phyloP scores from a whole-genome alignment of 2,888 invertebrate genomes.

The Pomacea canaliculata region DNA sequence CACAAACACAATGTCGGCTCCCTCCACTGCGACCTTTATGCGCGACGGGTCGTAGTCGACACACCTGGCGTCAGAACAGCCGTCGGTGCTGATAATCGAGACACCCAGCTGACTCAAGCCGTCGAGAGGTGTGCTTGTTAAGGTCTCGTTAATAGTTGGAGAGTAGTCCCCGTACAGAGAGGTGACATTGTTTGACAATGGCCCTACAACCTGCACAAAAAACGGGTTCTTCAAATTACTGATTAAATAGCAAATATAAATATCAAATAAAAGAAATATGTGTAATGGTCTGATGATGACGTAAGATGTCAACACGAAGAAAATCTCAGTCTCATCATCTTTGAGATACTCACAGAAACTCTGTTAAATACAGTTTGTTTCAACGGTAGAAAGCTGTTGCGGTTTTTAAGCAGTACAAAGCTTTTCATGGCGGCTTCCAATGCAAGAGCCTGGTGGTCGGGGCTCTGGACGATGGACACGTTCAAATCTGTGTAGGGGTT shows the following conservation, averaged over 20 bases:
- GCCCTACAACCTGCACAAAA: slow-evolving; percentile 59
- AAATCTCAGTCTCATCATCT: too few relatives aligned
- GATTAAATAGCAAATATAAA: too few relatives aligned
- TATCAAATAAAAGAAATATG: too few relatives aligned
- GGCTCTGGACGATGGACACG: slow-evolving; percentile 26
- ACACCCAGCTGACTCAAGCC: slow-evolving; percentile 49
- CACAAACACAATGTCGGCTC: slow-evolving; percentile 52
- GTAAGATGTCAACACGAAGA: too few relatives aligned
- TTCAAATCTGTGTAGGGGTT: slow-evolving; percentile 51
- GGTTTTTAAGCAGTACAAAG: slow-evolving; percentile 22
- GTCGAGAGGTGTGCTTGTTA: slow-evolving; percentile 51
- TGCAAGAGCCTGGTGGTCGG: slow-evolving; percentile 18
- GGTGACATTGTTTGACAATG: slow-evolving; percentile 59
- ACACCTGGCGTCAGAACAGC: slow-evolving; percentile 56
- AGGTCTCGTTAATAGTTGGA: slow-evolving; percentile 46
- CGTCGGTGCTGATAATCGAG: slow-evolving; percentile 38
- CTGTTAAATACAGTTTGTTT: background rate
- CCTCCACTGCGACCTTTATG: slow-evolving; percentile 44
- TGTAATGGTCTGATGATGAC: too few relatives aligned
- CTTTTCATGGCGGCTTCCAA: slow-evolving; percentile 21
- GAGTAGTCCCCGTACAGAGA: slow-evolving; percentile 62
- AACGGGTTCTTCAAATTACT: too few relatives aligned
- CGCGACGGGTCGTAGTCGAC: slow-evolving; percentile 40
- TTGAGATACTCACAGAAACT: slow-evolving; percentile 34
- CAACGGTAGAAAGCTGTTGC: slow-evolving; percentile 14